A percentile compares a stretch with the other conserved stretches of the same genome.
phyloP scores from a whole-genome alignment of 2,113 vertebrate genomes.

The Pyrgilauda ruficollis region DNA sequence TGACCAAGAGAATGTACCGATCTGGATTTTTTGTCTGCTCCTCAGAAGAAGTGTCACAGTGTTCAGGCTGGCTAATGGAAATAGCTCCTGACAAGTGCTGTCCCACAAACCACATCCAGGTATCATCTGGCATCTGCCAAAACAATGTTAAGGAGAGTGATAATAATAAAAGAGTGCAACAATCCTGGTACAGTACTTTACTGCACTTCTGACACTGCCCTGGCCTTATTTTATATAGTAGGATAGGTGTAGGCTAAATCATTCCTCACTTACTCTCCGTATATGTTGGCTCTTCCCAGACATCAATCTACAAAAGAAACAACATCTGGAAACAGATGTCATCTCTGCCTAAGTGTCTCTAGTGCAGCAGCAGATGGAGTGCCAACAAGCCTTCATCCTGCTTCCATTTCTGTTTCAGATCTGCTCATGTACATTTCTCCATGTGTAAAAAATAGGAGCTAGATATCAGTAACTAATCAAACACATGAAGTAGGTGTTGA shows the following conservation, averaged over 20 bases:
- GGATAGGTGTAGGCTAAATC: neutral
- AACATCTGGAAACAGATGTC: neutral
- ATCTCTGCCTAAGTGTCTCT: neutral
- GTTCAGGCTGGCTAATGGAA: neutral
- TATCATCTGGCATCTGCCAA: neutral
- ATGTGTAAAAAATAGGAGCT: neutral
- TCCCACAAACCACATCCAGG: neutral
- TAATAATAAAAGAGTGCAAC: neutral
- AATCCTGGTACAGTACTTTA: neutral
- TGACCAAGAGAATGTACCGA: neutral
- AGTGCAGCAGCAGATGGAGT: neutral
- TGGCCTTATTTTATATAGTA: neutral
- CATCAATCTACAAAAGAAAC: neutral
- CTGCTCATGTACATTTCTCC: neutral
- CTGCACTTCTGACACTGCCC: neutral
- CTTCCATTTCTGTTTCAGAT: neutral
- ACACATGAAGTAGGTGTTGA: neutral
- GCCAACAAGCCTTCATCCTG: neutral
- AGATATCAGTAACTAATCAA: neutral
- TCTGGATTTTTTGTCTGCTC: neutral
- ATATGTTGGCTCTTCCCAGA: neutral
- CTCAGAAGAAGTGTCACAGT: neutral
- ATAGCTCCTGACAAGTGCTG: neutral
- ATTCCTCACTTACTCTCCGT: neutral
- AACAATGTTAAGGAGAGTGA: neutral